Percentiles rank a stretch among this genome's conserved stretches.
These are phyloP conservation scores for Bucco capensis DNA, from an alignment of 2,113 vertebrate species.

Conservation along the genomic window DNA sequence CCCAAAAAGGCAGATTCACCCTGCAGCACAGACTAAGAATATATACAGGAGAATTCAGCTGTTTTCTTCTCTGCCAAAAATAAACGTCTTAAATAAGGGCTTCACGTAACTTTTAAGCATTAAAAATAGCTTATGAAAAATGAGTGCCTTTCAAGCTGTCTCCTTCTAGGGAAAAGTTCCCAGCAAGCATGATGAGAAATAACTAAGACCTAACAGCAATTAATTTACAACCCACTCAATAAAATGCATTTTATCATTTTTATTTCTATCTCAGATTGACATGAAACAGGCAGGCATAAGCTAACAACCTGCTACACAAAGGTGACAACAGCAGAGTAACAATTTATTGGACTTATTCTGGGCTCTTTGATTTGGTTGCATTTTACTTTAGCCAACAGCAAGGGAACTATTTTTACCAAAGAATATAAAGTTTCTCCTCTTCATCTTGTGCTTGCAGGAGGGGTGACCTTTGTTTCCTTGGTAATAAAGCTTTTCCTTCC, in stretches of 20 bases:
- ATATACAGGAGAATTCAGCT: neutral
- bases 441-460: neutral
- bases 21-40: neutral
- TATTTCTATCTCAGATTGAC: neutral
- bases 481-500: neutral
- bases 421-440: neutral
- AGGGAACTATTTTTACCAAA: neutral
- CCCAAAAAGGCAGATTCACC: neutral
- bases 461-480: neutral
- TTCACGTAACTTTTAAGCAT: slow-evolving; percentile 31
- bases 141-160: neutral
- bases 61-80: slow-evolving; percentile 12
- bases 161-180: slow-evolving; percentile 47
- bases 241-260: neutral
- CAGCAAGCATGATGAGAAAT: neutral
- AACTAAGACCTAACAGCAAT: neutral
- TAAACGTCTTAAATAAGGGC: neutral
- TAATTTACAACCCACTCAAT: neutral
- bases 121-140: slow-evolving; percentile 58
- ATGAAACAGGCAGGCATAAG: neutral
- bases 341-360: neutral
- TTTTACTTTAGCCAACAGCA: neutral
- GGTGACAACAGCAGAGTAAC: neutral
- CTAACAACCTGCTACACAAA: neutral
- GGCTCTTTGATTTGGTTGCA: neutral